A percentile compares a stretch with the other conserved stretches of the same genome.
These are phyloP conservation scores for Pasiphila rectangulata DNA, from an alignment of 2,888 invertebrate species.

Conservation along the genomic window DNA sequence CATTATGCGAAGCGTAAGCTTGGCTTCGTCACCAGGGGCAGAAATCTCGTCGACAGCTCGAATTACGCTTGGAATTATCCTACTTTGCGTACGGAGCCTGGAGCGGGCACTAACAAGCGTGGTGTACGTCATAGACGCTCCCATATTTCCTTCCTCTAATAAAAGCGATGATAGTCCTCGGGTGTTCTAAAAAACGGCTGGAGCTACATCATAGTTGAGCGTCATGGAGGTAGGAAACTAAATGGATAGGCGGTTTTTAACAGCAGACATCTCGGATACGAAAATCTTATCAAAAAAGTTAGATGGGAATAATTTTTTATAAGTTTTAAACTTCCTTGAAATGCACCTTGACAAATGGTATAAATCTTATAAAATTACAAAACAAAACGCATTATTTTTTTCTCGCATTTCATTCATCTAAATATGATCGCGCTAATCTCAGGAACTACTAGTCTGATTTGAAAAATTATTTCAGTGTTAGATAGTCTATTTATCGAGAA, in stretches of 20 bases:
- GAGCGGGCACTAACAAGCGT: slow-evolving; percentile 61
- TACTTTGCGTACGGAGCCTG: slow-evolving; percentile 58
- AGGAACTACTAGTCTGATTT: too few species aligned
- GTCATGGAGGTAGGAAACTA: slow-evolving; percentile 30
- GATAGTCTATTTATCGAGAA: too few species aligned
- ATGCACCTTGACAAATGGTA: too few species aligned
- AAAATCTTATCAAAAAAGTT: too few species aligned
- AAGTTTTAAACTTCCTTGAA: too few species aligned
- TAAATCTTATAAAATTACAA: too few species aligned
- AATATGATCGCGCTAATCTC: too few species aligned
- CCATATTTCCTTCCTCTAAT: slow-evolving; percentile 67
- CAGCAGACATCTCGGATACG: too few species aligned
- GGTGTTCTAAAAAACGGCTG: slow-evolving; percentile 62
- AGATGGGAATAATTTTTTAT: too few species aligned
- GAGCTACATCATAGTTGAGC: slow-evolving; percentile 48
- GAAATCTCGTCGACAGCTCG: slow-evolving; percentile 69
- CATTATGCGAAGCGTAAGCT: slow-evolving; percentile 59
- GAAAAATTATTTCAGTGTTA: too few species aligned
- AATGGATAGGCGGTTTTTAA: slow-evolving; percentile 11
- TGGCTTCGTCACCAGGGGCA: slow-evolving; percentile 66
- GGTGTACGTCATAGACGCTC: slow-evolving; percentile 52
- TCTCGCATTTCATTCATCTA: too few species aligned
- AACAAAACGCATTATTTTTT: too few species aligned
- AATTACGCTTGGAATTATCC: slow-evolving; percentile 70
- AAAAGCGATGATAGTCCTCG: slow-evolving; percentile 63